Conservation (phyloP, 1,140 invertebrate genomes). For the Caenorhabditis briggsae region DNA sequence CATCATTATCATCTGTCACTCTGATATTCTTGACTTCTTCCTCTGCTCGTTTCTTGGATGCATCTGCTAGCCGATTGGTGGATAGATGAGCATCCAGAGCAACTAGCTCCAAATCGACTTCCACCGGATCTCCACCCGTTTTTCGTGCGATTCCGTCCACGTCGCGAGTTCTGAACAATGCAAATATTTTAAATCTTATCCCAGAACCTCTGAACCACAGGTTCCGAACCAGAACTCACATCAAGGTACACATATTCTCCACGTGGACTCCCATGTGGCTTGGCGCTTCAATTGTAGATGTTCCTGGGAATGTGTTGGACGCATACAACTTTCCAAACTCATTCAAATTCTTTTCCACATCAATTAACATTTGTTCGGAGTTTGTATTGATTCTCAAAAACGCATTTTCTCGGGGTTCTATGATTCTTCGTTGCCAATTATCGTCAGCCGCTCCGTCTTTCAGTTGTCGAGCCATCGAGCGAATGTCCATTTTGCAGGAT, state of each 20-base stretch:
- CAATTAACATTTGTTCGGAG: slow-evolving; percentile 34
- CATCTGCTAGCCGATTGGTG: not conserved
- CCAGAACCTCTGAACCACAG: not conserved
- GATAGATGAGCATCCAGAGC: slow-evolving; percentile 11
- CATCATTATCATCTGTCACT: slow-evolving; percentile 60
- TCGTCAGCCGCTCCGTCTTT: slow-evolving; percentile 37
- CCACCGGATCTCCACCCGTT: slow-evolving; percentile 65
- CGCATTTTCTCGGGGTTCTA: slow-evolving; percentile 61
- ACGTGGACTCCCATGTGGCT: slow-evolving; percentile 21
- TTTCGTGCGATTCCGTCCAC: slow-evolving; percentile 59
- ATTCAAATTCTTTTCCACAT: slow-evolving; percentile 55
- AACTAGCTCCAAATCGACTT: slow-evolving; percentile 24
- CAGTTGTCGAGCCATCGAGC: slow-evolving; percentile 57
- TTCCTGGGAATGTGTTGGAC: slow-evolving; percentile 59
- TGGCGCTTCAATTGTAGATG: slow-evolving; percentile 24
- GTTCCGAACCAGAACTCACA: not conserved
- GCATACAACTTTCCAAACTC: slow-evolving; percentile 61
- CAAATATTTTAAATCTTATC: too few relatives aligned
- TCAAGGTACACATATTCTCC: slow-evolving; percentile 28
- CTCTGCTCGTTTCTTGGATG: not conserved
- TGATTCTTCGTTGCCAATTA: slow-evolving; percentile 34
- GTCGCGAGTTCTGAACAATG: slow-evolving; percentile 60
- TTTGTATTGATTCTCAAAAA: slow-evolving; percentile 61
- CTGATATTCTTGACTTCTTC: not conserved
- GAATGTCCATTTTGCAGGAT: slow-evolving; percentile 60